Conservation (phyloP, 2,113 vertebrate species). For the Theropithecus gelada region DNA sequence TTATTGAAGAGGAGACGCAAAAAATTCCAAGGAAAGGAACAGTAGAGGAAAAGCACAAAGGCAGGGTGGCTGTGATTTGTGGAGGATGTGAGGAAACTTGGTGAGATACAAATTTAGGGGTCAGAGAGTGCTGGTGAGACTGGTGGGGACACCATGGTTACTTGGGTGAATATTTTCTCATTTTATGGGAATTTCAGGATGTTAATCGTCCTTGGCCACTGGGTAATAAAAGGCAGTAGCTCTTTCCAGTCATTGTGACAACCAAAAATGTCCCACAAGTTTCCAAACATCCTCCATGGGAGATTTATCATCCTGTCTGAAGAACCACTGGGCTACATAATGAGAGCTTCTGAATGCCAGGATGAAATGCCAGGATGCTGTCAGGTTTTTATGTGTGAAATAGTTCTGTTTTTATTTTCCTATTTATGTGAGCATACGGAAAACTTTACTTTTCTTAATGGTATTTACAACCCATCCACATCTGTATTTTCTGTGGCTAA, state of each 20-base stretch:
- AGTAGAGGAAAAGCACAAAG: not conserved
- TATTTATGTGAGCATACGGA: not conserved
- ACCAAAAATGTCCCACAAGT: not conserved
- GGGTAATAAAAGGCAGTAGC: not conserved
- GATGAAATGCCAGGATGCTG: not conserved
- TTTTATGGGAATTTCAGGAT: slow-evolving; percentile 26
- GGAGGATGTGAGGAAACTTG: not conserved
- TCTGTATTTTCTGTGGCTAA: slow-evolving; percentile 39
- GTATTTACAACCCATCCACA: not conserved
- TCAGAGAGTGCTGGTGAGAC: not conserved
- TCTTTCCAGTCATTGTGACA: not conserved
- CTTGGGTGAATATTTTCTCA: not conserved
- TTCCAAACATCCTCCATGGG: not conserved
- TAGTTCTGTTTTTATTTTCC: slow-evolving; percentile 37
- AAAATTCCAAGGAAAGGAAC: not conserved
- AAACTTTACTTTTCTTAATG: not conserved
- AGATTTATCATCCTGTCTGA: slow-evolving; percentile 10
- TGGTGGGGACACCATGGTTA: not conserved
- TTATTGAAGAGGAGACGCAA: not conserved
- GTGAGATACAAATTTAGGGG: not conserved
- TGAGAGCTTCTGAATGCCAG: not conserved
- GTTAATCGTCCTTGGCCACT: not conserved
- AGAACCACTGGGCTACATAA: not conserved
- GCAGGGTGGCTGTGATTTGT: not conserved
- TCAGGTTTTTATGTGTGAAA: slow-evolving; percentile 22